Evolutionary conservation across 2,888 invertebrate genomes (phyloP), one percentile per base, ranked within the genome.

Genomic region (Drosophila helvetica): DNA sequence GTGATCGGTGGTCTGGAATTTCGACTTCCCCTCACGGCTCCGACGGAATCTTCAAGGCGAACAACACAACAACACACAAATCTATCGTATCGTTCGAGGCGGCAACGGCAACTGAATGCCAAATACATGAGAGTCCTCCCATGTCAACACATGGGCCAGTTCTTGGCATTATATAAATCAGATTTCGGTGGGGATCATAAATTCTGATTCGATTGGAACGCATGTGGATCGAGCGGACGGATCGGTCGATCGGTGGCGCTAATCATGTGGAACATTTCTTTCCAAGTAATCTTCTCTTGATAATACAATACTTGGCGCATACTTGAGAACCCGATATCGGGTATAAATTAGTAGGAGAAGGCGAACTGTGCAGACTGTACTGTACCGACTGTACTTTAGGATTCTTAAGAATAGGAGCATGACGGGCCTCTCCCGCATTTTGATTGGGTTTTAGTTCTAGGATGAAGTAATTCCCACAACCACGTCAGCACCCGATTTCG

Each of bases 101-200:
- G 51, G 42, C 62, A 54, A 46, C 48, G 19, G 45, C 25, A 58
- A 67, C 74, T 59, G 74, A 74, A 67, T 56, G 74, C 57, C 50
- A 62, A 74, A 46, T 42, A 38, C 22, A 22, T 22, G 22, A 22
- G 38, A 53, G 42, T 66, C 50, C 63, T 64, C 55, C 54, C 57
- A 22, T 22, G 5, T 9, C 27, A 2, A 19, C 43, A 33, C 3
- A 43, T 25, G 12, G 12, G 7, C 17, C 17, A 38, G 8, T 70
- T 71, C 64, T 78, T 78, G 59, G 54, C 58, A 64, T 84, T 86
- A 81, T 83, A 86, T 75, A 84, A 84, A 83, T 86, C 85, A 69
- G 64, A 73, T 73, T 77, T 50, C 74, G 65, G 43, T 56, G 64
- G 43, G 51, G 42, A 74, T 65, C 71, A 77, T 83, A 79, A 87